Conservation (phyloP, 1,140 invertebrate species). For the Drosophila bipectinata region DNA sequence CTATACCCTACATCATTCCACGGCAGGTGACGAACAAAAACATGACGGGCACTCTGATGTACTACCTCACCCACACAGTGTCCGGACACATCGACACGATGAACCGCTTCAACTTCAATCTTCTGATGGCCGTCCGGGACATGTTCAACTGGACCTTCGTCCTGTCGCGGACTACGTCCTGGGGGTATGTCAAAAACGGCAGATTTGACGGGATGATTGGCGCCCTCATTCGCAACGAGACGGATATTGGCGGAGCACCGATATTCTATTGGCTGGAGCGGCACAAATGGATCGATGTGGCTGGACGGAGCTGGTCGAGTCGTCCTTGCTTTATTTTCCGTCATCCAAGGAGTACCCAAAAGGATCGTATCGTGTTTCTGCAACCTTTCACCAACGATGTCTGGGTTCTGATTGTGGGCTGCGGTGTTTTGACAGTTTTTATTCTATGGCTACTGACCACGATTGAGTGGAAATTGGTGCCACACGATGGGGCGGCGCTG, state of each 20-base stretch:
- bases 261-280: slow-evolving; percentile 86
- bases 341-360: slow-evolving; percentile 87
- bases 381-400: slow-evolving; percentile 85
- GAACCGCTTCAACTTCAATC: slow-evolving; percentile 86
- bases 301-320: slow-evolving; percentile 85
- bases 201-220: slow-evolving; percentile 89
- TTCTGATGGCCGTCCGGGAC: slow-evolving; percentile 86
- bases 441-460: slow-evolving; percentile 75
- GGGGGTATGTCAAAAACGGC: slow-evolving; percentile 88
- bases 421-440: slow-evolving; percentile 70
- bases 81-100: slow-evolving; percentile 86
- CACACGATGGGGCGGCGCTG: slow-evolving; percentile 60
- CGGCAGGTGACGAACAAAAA: slow-evolving; percentile 84
- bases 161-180: slow-evolving; percentile 85
- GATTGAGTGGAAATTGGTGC: slow-evolving; percentile 67
- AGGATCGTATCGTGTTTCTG: slow-evolving; percentile 86
- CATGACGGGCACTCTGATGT: slow-evolving; percentile 84
- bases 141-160: slow-evolving; percentile 87
- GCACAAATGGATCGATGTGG: slow-evolving; percentile 86
- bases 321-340: slow-evolving; percentile 87
- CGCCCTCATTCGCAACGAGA: slow-evolving; percentile 85
- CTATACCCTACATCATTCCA: neutral
- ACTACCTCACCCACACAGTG: slow-evolving; percentile 85
- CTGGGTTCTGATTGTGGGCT: slow-evolving; percentile 85
- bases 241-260: slow-evolving; percentile 87